Percentiles rank a stretch among this genome's conserved stretches.
Evolutionary conservation across 2,888 invertebrate species (phyloP).

Genomic region (Cordilura impudica): DNA sequence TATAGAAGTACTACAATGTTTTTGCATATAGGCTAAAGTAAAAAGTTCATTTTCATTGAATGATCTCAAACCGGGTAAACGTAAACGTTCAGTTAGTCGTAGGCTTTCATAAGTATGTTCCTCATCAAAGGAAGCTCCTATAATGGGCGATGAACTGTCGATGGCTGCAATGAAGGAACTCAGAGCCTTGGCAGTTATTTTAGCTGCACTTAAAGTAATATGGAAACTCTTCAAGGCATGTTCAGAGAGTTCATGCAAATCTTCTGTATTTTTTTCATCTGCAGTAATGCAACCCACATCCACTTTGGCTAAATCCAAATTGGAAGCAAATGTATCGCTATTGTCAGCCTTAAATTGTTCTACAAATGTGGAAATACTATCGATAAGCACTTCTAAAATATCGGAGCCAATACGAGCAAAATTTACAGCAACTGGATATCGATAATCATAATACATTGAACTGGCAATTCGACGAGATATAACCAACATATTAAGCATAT

Average conservation of each 20-base stretch:
- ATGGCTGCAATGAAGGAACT: conserved; percentile 73
- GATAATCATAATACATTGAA: conserved; percentile 74
- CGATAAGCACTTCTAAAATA: conserved; percentile 74
- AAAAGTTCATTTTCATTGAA: conserved; percentile 76
- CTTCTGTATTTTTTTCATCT: conserved; percentile 65
- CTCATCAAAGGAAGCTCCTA: conserved; percentile 73
- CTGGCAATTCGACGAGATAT: conserved; percentile 71
- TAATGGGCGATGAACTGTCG: conserved; percentile 72
- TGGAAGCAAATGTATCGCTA: conserved; percentile 54
- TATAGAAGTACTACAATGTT: conserved; percentile 76
- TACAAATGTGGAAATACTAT: conserved; percentile 71
- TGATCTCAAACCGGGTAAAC: conserved; percentile 75
- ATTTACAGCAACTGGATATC: conserved; percentile 75
- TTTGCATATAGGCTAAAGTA: conserved; percentile 75
- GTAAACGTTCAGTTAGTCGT: conserved; percentile 70
- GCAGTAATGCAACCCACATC: conserved; percentile 69
- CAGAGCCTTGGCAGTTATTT: conserved; percentile 73
- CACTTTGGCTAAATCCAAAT: conserved; percentile 69
- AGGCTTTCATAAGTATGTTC: conserved; percentile 72
- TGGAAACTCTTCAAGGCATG: conserved; percentile 72
- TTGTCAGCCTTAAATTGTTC: conserved; percentile 73
- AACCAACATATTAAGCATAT: conserved; percentile 75
- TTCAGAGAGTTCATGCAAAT: conserved; percentile 68
- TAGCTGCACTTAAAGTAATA: conserved; percentile 72
- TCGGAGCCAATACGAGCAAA: conserved; percentile 77